phyloP scores from a whole-genome alignment of 2,113 vertebrate genomes.

The Xiphophorus hellerii region DNA sequence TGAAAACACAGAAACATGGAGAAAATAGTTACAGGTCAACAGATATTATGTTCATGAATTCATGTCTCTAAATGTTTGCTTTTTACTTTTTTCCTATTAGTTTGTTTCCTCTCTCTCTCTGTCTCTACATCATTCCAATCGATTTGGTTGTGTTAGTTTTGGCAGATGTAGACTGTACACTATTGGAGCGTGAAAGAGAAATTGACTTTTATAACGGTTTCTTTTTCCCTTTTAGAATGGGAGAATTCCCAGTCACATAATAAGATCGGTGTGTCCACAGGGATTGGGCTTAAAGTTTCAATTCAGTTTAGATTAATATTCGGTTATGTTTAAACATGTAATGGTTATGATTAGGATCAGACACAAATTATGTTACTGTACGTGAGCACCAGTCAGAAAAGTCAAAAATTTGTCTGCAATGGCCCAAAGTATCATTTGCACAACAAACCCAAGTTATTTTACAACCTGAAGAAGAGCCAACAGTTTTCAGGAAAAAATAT shows the following conservation, averaged over 20 bases:
- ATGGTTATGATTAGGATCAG: no score
- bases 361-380: no score
- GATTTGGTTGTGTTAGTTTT: conserved; percentile 54
- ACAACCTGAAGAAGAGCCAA: no score
- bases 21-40: background rate
- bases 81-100: background rate
- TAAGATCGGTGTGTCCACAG: conserved; percentile 15
- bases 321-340: no score
- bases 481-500: no score
- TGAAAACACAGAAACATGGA: background rate
- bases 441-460: no score
- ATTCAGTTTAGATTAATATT: no score
- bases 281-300: no score
- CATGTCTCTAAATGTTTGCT: background rate
- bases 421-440: no score
- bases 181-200: conserved; percentile 76
- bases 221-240: conserved; percentile 48
- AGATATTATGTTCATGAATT: background rate
- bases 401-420: no score
- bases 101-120: background rate
- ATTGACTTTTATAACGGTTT: conserved; percentile 36
- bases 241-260: conserved; percentile 51
- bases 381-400: no score
- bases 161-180: conserved; percentile 65
- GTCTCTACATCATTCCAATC: conserved; percentile 36